Base-by-base conservation (phyloP, 2,113 vertebrate species). In the Herpetotheres cachinnans region DNA sequence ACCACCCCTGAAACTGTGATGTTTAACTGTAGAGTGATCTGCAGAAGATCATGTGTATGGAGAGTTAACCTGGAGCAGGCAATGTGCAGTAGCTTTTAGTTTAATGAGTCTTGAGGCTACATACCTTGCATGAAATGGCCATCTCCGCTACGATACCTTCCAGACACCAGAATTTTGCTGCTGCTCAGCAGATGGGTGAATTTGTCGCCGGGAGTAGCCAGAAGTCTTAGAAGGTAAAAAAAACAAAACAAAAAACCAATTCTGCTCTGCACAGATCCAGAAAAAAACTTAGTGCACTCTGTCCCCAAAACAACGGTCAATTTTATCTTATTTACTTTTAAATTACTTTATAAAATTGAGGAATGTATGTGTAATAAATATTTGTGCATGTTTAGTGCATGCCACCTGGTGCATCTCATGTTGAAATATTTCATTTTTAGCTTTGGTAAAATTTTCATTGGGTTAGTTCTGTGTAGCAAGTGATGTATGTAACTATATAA, bases 171-270 rank as follows among this genome's bases (percentile, higher is more conserved):
- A 61, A 66, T 87, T 91, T 71, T 62, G 6, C 26, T 71, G 8
- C 50, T 86, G n/a, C 16, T 79, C 7, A 27, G 47, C 36, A 84
- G 38, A 62, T 71, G 0, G 7, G 10, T 56, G 38, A 36, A 52
- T 34, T 55, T 40, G 2, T 67, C 49, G 59, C 30, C 62, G 19
- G 15, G 49, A 15, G 40, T 40, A 36, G 36, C 8, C 66, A 72
- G 9, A 59, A 73, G 11, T 15, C 19, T 40, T 80, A 42, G 42
- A 29, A 7, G 7, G 3, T 2, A 26, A 32, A 49, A 55, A 27
- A 3, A 0, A 4, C 7, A 7, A 2, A 6, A n/a, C n/a, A 36
- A 27, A 29, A 27, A 29, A 29, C 56, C 7, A 50, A 42, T 63
- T 58, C 49, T 46, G 7, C 7, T 73, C 34, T 91, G 26, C 27